These are phyloP conservation scores for Lissocephala sabroskyi DNA, from an alignment of 2,888 invertebrate species.

Conservation along the genomic window DNA sequence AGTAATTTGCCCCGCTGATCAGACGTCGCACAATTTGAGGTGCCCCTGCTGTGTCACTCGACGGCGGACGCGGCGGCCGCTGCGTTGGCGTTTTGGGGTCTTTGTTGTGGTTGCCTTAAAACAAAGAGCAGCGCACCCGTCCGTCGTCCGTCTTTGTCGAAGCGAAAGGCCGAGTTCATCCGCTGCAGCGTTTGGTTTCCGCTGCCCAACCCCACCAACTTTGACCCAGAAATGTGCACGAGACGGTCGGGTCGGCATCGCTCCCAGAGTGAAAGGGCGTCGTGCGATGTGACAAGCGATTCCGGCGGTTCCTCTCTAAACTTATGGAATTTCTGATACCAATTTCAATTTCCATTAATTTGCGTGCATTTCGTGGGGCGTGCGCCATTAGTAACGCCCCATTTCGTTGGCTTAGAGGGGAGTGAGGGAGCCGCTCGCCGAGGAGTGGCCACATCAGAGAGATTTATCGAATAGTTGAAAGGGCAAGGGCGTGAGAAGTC, in stretches of 20 bases:
- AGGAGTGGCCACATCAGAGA: too few species aligned
- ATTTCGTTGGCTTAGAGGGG: too few species aligned
- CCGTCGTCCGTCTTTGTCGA: too few species aligned
- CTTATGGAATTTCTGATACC: slow-evolving; percentile 9
- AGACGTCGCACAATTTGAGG: too few species aligned
- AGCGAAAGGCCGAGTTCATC: not conserved
- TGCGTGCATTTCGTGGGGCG: slow-evolving; percentile 4
- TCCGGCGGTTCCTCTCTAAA: too few species aligned
- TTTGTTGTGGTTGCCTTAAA: too few species aligned
- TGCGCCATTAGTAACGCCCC: slow-evolving; percentile 4
- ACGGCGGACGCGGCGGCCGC: not conserved
- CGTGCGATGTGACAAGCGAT: too few species aligned
- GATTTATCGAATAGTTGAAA: too few species aligned
- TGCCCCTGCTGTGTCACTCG: slow-evolving; percentile 28
- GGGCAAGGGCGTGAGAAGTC: too few species aligned
- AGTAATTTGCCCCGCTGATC: slow-evolving; percentile 49
- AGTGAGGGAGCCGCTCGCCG: too few species aligned
- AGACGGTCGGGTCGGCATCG: slow-evolving; percentile 38
- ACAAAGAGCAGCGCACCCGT: too few species aligned
- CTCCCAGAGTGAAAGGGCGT: slow-evolving; percentile 53
- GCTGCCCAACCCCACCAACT: slow-evolving; percentile 15
- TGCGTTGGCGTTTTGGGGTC: slow-evolving; percentile 45
- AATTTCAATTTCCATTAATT: slow-evolving; percentile 14
- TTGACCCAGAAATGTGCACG: slow-evolving; percentile 38
- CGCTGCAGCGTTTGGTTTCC: slow-evolving; percentile 4